Base-by-base conservation (phyloP, 2,888 invertebrate species). In the Mythimna lalbum region DNA sequence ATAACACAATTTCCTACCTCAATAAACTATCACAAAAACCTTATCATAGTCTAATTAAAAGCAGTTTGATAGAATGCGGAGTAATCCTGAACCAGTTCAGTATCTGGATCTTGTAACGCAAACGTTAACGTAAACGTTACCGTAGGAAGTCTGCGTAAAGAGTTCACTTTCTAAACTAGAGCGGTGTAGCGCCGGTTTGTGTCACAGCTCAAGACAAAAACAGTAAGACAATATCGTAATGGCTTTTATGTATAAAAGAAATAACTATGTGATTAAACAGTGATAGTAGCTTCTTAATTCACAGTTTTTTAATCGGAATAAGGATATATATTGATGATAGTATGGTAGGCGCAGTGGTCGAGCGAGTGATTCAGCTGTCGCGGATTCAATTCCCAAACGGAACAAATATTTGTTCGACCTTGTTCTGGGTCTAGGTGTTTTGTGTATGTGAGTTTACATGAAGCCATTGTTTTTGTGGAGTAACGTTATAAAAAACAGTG, bases 101-200 rank as follows among this genome's bases (percentile, higher is more conserved):
- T 78, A 82, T 75, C 76, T 49, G 47, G 47, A 59, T 63, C 63
- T 67, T 73, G 57, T 80, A 84, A 85, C 80, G 78, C 73, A 73
- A 84, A 85, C 47, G 19, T 49, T 69, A 75, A 81, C 78, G 80
- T 76, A 72, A 83, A 84, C 68, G 79, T 79, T 80, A 83, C 67
- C 83, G 77, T 82, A 87, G 86, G 85, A 86, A 87, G 82, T 83
- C 78, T 82, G 79, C 82, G 83, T 81, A 80, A 85, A 88, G 84
- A 82, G 84, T 88, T 89, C 75, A 88, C 90, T 90, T 90, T 90
- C 90, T 90, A 90, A 90, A 89, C 87, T 76, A 84, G 86, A 83
- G 82, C 82, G 65, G 55, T 73, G 76, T 75, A 68, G 69, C 69
- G 75, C 71, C 69, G 78, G 74, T 71, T 61, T 47, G 55, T 60